Evolutionary conservation across 2,113 vertebrate species (phyloP).

Genomic region (Nothoprocta perdicaria): DNA sequence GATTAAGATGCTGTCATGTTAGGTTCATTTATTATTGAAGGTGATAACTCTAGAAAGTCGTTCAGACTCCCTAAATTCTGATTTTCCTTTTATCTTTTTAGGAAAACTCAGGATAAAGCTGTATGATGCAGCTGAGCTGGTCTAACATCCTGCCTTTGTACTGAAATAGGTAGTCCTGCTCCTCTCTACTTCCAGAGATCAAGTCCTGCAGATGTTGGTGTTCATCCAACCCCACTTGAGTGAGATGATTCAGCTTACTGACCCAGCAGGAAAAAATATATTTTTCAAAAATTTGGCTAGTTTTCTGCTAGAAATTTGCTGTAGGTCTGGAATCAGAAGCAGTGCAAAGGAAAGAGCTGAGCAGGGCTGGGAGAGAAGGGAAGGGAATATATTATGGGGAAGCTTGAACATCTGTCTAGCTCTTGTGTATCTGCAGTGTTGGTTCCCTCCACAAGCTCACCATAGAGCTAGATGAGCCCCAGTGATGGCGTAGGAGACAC

Average conservation of each 20-base stretch:
- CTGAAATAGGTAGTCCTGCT: conserved; percentile 15
- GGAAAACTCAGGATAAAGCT: not conserved
- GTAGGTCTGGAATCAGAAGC: not conserved
- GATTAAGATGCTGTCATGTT: not conserved
- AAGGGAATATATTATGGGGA: not conserved
- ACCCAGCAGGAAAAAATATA: not conserved
- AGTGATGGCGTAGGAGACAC: not conserved
- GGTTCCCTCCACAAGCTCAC: not conserved
- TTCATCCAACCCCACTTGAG: not conserved
- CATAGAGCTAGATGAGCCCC: not conserved
- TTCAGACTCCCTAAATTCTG: not conserved
- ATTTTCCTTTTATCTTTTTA: conserved; percentile 20
- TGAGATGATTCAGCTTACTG: not conserved
- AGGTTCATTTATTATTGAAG: not conserved
- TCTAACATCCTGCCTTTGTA: not conserved
- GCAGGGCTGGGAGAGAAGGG: no score
- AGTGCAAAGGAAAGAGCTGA: not conserved
- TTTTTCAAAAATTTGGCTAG: not conserved
- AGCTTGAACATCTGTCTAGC: not conserved
- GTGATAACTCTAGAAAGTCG: not conserved
- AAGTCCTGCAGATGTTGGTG: not conserved
- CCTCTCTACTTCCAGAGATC: not conserved
- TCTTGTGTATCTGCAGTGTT: not conserved
- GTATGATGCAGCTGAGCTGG: not conserved
- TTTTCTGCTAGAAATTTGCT: not conserved